Evolutionary conservation across 1,140 invertebrate genomes (phyloP).

Genomic region (Papilio glaucus): DNA sequence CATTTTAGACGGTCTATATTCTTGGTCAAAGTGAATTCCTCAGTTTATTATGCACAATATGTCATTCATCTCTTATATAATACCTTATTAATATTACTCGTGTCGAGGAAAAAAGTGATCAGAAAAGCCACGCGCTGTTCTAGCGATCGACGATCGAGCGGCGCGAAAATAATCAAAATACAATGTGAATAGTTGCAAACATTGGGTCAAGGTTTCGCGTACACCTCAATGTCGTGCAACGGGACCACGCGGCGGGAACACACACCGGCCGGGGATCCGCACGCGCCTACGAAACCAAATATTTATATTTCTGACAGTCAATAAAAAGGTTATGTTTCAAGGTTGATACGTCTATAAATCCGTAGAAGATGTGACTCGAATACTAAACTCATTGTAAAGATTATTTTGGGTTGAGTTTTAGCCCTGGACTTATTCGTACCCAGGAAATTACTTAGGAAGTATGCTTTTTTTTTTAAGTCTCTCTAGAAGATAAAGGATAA

Average conservation of each 20-base stretch:
- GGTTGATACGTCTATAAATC: too few relatives aligned
- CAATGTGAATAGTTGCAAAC: slow-evolving; percentile 57
- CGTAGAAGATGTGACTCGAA: too few relatives aligned
- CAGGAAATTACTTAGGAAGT: too few relatives aligned
- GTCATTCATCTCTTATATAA: neutral
- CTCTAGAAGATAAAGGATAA: too few relatives aligned
- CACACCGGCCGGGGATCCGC: slow-evolving; percentile 42
- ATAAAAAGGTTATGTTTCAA: neutral
- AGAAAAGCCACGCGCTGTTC: slow-evolving; percentile 44
- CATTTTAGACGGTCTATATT: neutral
- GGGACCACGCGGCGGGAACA: slow-evolving; percentile 45
- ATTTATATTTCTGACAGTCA: neutral
- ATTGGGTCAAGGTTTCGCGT: slow-evolving; percentile 66
- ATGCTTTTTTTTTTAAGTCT: too few relatives aligned
- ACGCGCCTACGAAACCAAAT: slow-evolving; percentile 9
- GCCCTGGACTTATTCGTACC: too few relatives aligned
- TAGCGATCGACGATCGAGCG: slow-evolving; percentile 7
- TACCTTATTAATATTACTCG: neutral
- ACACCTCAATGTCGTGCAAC: slow-evolving; percentile 61
- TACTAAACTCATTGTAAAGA: too few relatives aligned
- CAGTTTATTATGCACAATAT: too few relatives aligned
- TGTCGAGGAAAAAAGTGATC: slow-evolving; percentile 39
- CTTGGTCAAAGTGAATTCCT: neutral
- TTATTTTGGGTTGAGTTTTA: too few relatives aligned
- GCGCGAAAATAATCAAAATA: slow-evolving; percentile 57